These are phyloP conservation scores for Galagoides demidoff DNA, from an alignment of 2,797 vertebrate species.

Conservation along the genomic window DNA sequence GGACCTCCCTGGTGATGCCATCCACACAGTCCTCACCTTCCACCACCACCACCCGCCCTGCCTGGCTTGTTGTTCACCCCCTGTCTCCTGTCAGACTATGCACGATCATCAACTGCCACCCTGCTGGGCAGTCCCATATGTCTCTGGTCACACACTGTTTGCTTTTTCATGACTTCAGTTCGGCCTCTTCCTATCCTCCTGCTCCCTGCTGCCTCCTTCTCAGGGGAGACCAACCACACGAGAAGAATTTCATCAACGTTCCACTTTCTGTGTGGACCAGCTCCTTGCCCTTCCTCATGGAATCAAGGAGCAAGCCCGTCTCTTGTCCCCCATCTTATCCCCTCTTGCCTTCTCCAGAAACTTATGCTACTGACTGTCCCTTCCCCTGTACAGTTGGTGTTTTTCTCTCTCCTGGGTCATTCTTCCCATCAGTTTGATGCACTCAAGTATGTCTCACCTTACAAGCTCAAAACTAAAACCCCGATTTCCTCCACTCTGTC, in stretches of 20 bases:
- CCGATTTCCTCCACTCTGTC: not conserved
- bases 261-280: rapidly evolving
- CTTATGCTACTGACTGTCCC: rapidly evolving
- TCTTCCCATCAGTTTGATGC: not conserved
- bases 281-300: not conserved
- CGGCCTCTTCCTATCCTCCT: not conserved
- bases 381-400: not conserved
- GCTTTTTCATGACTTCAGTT: not conserved
- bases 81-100: not conserved
- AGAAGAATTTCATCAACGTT: not conserved
- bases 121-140: not conserved
- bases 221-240: not conserved
- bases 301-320: not conserved
- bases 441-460: not conserved
- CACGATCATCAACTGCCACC: not conserved
- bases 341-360: not conserved
- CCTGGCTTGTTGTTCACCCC: rapidly evolving
- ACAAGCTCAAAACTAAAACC: not conserved
- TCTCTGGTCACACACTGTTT: not conserved
- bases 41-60: not conserved
- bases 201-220: not conserved
- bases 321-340: not conserved
- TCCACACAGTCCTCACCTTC: not conserved
- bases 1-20: not conserved
- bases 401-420: not conserved